phyloP scores from a whole-genome alignment of 2,113 vertebrate genomes.

The Calypte anna region DNA sequence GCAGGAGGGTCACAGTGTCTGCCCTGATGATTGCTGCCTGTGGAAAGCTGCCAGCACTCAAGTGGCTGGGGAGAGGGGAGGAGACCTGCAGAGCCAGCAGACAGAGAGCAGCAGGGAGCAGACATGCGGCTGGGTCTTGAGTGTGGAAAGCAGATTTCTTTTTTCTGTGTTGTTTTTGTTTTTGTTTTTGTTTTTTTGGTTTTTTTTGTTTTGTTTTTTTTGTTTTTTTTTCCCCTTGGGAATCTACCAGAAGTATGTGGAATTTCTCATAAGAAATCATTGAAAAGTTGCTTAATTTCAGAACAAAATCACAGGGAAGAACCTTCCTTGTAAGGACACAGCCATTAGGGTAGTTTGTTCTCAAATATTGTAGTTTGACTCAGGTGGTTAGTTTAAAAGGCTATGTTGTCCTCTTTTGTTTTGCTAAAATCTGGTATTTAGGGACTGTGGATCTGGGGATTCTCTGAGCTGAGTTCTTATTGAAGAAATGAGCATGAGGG shows the following conservation, averaged over 20 bases:
- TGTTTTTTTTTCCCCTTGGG: too few relatives aligned
- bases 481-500: background rate
- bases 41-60: background rate
- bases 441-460: background rate
- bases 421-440: background rate
- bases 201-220: too few relatives aligned
- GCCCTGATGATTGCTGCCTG: fast-evolving
- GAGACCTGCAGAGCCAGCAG: background rate
- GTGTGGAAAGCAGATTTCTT: background rate
- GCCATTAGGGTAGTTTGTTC: background rate
- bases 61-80: background rate
- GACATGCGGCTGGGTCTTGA: background rate
- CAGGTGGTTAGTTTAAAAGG: background rate
- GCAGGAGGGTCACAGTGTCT: background rate
- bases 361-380: background rate
- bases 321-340: background rate
- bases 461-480: background rate
- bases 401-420: background rate
- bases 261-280: background rate
- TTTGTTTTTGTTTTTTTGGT: too few relatives aligned
- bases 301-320: background rate
- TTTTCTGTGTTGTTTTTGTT: too few relatives aligned
- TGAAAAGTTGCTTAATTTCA: background rate
- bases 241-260: background rate
- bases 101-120: background rate